phyloP scores from a whole-genome alignment of 2,888 invertebrate genomes.

The Teleogryllus oceanicus region DNA sequence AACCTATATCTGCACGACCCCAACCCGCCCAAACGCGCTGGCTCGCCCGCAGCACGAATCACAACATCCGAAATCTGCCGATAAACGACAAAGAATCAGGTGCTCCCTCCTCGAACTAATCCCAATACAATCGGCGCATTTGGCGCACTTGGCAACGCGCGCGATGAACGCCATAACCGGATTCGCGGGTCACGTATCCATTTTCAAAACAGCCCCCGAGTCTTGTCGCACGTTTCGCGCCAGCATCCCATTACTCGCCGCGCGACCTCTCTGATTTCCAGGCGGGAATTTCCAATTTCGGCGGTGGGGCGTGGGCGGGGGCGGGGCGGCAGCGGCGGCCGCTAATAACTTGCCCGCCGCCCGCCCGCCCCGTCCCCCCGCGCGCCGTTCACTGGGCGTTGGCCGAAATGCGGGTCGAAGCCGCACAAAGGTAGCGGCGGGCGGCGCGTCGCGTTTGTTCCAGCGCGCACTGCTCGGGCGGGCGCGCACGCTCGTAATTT shows the following conservation, averaged over 20 bases:
- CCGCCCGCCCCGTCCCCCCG: too few relatives aligned
- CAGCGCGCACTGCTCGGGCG: not conserved
- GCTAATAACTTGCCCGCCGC: not conserved
- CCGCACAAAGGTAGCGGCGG: not conserved
- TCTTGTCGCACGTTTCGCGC: not conserved
- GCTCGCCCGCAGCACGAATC: too few relatives aligned
- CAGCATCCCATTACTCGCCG: not conserved
- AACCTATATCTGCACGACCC: too few relatives aligned
- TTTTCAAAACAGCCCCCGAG: not conserved
- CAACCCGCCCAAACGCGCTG: too few relatives aligned
- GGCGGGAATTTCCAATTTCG: conserved; percentile 7
- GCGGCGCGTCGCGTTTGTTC: not conserved
- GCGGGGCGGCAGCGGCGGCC: not conserved
- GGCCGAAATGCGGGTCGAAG: not conserved
- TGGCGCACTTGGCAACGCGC: too few relatives aligned
- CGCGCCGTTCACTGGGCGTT: not conserved
- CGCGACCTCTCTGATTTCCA: not conserved
- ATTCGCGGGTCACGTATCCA: too few relatives aligned
- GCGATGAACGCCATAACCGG: too few relatives aligned
- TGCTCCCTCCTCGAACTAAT: too few relatives aligned
- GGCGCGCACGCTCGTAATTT: not conserved
- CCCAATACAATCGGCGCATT: too few relatives aligned
- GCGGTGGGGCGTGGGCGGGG: not conserved
- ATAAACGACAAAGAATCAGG: too few relatives aligned
- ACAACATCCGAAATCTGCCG: too few relatives aligned